A percentile compares a stretch with the other conserved stretches of the same genome.
phyloP scores from a whole-genome alignment of 2,888 invertebrate genomes.

The Loripinus fragilis region DNA sequence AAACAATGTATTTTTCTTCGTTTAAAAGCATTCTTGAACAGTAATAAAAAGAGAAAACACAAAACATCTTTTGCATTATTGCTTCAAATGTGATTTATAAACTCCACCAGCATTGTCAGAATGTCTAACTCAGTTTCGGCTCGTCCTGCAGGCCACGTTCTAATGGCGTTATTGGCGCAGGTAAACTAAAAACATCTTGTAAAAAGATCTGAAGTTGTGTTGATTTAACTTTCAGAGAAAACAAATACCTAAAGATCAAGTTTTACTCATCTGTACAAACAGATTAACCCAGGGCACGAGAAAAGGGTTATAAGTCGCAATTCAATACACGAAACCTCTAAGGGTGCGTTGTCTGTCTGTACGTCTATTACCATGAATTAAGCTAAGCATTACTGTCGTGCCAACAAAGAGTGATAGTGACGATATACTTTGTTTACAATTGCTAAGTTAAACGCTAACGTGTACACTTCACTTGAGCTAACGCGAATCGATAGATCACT shows the following conservation, averaged over 20 bases:
- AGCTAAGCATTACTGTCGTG: too few relatives aligned
- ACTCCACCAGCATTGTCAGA: neutral
- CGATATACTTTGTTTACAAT: too few relatives aligned
- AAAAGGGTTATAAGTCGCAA: too few relatives aligned
- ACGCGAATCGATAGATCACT: too few relatives aligned
- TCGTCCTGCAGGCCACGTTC: neutral
- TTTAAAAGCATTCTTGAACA: slow-evolving; percentile 4
- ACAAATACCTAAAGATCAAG: slow-evolving; percentile 6
- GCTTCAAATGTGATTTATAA: slow-evolving; percentile 7
- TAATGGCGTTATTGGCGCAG: neutral
- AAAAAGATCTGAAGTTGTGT: slow-evolving; percentile 4
- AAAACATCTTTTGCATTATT: slow-evolving; percentile 13
- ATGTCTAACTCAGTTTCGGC: neutral
- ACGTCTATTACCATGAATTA: too few relatives aligned
- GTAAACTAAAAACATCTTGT: slow-evolving; percentile 13
- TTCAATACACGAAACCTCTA: too few relatives aligned
- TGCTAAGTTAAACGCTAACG: too few relatives aligned
- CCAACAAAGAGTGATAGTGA: too few relatives aligned
- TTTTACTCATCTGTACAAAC: slow-evolving; percentile 8
- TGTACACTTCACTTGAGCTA: too few relatives aligned
- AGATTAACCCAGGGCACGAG: too few relatives aligned
- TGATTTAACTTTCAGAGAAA: slow-evolving; percentile 3
- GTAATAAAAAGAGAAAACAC: slow-evolving; percentile 6
- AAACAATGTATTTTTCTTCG: neutral
- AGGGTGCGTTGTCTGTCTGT: too few relatives aligned